These are phyloP conservation scores for Python bivittatus DNA, from an alignment of 2,113 vertebrate species.

Conservation along the genomic window DNA sequence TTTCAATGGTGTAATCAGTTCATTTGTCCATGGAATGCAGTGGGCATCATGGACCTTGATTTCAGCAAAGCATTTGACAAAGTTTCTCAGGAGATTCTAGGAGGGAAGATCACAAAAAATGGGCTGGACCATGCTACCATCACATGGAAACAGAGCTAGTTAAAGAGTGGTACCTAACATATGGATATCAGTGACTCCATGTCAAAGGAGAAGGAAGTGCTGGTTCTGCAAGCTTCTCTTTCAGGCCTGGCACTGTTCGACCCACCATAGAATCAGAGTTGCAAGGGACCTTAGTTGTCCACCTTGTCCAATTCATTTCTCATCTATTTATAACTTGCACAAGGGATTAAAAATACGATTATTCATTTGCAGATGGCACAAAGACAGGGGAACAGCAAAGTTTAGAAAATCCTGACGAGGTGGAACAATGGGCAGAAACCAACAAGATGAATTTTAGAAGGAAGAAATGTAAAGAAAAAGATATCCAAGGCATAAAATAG, in stretches of 20 bases:
- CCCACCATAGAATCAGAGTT: neutral
- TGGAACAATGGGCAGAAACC: neutral
- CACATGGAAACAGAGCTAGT: neutral
- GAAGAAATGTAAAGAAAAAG: neutral
- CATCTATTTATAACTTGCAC: neutral
- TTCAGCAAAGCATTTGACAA: neutral
- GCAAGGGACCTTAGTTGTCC: neutral
- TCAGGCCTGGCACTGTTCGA: neutral
- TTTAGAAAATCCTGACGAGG: neutral
- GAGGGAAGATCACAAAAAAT: neutral
- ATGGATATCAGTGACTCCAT: neutral
- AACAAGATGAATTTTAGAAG: neutral
- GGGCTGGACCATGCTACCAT: neutral
- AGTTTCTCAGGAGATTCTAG: neutral
- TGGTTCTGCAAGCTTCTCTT: neutral
- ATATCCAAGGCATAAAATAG: neutral
- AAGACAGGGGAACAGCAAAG: neutral
- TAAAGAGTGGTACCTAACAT: neutral
- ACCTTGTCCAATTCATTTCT: neutral
- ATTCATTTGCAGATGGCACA: neutral
- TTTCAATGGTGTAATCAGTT: neutral
- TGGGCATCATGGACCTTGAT: neutral
- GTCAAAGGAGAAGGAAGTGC: neutral
- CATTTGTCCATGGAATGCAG: neutral
- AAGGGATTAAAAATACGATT: neutral